A percentile compares a stretch with the other conserved stretches of the same genome.
These are phyloP conservation scores for Coelopa pilipes DNA, from an alignment of 2,888 invertebrate species.

Conservation along the genomic window DNA sequence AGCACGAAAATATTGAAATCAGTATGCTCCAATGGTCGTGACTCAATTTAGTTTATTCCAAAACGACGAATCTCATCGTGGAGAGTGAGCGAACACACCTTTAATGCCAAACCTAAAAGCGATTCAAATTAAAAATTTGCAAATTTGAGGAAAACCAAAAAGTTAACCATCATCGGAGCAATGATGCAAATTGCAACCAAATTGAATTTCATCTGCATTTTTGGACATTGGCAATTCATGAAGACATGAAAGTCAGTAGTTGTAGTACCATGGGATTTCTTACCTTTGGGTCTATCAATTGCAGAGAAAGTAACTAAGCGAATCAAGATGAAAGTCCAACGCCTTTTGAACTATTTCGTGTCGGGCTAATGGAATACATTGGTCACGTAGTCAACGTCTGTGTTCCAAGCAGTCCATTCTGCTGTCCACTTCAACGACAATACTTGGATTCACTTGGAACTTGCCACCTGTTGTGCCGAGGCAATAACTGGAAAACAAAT, in stretches of 20 bases:
- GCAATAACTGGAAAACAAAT: constrained; percentile 12
- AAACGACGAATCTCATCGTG: background rate
- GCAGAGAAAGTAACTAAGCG: constrained; percentile 27
- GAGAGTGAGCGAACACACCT: constrained; percentile 10
- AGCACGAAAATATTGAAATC: background rate
- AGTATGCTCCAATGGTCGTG: constrained; percentile 5
- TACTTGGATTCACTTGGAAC: constrained; percentile 17
- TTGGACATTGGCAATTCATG: constrained; percentile 21
- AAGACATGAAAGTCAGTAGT: constrained; percentile 13
- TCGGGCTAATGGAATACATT: constrained; percentile 26
- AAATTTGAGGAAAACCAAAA: background rate
- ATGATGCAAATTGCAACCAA: constrained; percentile 23
- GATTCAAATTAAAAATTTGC: constrained; percentile 19
- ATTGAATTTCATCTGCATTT: constrained; percentile 26
- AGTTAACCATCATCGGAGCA: background rate
- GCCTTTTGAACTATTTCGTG: constrained; percentile 36
- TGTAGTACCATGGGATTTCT: background rate
- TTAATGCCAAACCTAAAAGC: constrained; percentile 20
- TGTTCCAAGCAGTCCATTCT: constrained; percentile 24
- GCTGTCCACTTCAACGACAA: constrained; percentile 30
- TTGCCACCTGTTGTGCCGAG: constrained; percentile 23
- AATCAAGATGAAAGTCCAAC: constrained; percentile 36
- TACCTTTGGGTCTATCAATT: background rate
- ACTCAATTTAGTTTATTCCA: constrained; percentile 11
- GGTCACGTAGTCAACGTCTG: constrained; percentile 16